Evolutionary conservation across 1,140 invertebrate genomes (phyloP), one percentile per base, ranked within the genome.

Genomic region (Caenorhabditis latens): DNA sequence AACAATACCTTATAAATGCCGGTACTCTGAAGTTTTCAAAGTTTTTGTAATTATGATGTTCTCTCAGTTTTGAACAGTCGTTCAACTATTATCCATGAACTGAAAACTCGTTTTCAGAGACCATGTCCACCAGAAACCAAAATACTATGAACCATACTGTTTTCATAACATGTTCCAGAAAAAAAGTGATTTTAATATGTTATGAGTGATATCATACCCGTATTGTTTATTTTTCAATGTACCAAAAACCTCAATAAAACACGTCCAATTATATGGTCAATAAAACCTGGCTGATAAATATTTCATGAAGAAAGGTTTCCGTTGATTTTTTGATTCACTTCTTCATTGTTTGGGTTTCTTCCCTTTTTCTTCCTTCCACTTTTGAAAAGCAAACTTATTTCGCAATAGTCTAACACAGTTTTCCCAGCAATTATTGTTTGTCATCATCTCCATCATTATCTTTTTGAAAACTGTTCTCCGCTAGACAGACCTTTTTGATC

Each of bases 401-500:
- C 61, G 61, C 61, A 63, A 63, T 63, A 58, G n/a, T 6, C n/a
- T 58, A 8, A n/a, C n/a, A 32, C 61, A 9, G 24, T 63, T 63
- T 19, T 58, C 57, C n/a, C 8, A 9, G 2, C 16, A n/a, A 58
- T 5, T 16, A 53, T 53, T 53, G n/a, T 19, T 58, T 63, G 46
- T 79, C 71, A 50, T 79, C 71, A 79, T 50, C 21, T 71, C 43
- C n/a, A 43, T 71, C 40, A 19, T 71, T 79, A 50, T 50, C 4
- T 40, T 79, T 79, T 19, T 79, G 19, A 79, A 50, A 79, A 53
- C 32, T 79, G 71, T 79, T 79, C 71, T 50, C 24, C n/a, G 24
- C 46, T 43, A 16, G 46, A 24, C 4, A n/a, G 19, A 61, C n/a
- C 58, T 42, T 42, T 40, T 40, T 53, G 24, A 63, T 4, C 13